Evolutionary conservation across 2,888 invertebrate species (phyloP).

Genomic region (Stenolophus ochropezus): DNA sequence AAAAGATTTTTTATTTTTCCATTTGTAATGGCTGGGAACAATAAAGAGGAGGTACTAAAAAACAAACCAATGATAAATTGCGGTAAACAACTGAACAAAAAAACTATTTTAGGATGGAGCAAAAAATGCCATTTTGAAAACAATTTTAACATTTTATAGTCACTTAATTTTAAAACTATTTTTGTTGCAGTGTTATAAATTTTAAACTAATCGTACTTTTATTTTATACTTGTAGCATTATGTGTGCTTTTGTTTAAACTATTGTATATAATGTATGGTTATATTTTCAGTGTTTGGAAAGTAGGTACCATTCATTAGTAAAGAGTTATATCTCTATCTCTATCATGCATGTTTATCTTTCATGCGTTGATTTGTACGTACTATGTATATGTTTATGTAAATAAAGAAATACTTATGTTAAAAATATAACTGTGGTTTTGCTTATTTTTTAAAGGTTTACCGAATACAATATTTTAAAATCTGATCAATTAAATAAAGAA

Average conservation of each 20-base stretch:
- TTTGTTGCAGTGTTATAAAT: neutral
- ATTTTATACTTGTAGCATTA: neutral
- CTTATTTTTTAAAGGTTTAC: no score
- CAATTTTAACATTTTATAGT: neutral
- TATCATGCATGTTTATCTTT: neutral
- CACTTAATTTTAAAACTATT: neutral
- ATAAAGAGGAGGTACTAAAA: neutral
- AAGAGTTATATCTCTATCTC: neutral
- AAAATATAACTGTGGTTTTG: no score
- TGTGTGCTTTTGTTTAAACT: neutral
- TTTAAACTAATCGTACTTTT: neutral
- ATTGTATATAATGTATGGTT: neutral
- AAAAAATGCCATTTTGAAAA: neutral
- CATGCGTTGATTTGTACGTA: constrained; percentile 49
- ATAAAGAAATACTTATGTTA: constrained; percentile 48
- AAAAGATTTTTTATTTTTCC: neutral
- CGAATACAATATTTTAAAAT: no score
- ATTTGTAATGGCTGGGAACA: neutral
- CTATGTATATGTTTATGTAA: constrained; percentile 53
- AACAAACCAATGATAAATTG: neutral
- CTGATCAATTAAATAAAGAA: no score
- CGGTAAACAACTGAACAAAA: neutral
- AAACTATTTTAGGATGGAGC: neutral
- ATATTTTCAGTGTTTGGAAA: neutral
- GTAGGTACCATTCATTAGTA: neutral